A percentile compares a stretch with the other conserved stretches of the same genome.
Evolutionary conservation across 2,113 vertebrate species (phyloP).

Genomic region (Tachysurus fulvidraco): DNA sequence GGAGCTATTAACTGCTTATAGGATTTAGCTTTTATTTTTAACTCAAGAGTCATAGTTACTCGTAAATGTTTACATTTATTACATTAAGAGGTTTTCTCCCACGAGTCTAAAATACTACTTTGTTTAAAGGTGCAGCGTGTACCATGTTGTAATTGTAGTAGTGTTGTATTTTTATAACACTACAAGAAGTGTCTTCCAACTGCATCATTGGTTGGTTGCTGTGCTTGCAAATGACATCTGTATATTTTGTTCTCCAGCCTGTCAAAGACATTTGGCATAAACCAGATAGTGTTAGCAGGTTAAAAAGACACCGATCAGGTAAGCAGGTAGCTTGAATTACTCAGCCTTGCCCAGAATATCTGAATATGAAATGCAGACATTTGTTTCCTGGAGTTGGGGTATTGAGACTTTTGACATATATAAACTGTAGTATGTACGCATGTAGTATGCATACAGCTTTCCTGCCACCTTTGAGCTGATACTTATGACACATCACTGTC

Average conservation of each 20-base stretch:
- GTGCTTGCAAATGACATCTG: neutral
- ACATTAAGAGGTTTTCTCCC: neutral
- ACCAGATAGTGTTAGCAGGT: neutral
- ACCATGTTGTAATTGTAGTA: neutral
- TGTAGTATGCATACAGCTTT: neutral
- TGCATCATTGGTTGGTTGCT: neutral
- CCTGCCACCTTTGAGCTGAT: neutral
- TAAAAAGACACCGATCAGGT: neutral
- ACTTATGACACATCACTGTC: neutral
- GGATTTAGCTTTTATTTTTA: constrained; percentile 58
- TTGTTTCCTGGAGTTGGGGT: neutral
- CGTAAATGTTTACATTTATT: neutral
- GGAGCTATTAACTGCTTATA: constrained; percentile 53
- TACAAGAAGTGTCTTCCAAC: neutral
- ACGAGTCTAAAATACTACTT: neutral
- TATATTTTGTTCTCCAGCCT: neutral
- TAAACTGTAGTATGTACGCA: no score
- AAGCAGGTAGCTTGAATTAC: neutral
- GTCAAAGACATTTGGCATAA: neutral
- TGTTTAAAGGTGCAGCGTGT: neutral
- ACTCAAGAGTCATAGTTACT: constrained; percentile 12
- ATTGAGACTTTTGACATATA: neutral
- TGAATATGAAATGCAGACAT: neutral
- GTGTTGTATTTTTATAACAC: no score
- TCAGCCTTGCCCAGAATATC: neutral